phyloP scores from a whole-genome alignment of 2,888 invertebrate genomes.

The Clepsis dumicolana region DNA sequence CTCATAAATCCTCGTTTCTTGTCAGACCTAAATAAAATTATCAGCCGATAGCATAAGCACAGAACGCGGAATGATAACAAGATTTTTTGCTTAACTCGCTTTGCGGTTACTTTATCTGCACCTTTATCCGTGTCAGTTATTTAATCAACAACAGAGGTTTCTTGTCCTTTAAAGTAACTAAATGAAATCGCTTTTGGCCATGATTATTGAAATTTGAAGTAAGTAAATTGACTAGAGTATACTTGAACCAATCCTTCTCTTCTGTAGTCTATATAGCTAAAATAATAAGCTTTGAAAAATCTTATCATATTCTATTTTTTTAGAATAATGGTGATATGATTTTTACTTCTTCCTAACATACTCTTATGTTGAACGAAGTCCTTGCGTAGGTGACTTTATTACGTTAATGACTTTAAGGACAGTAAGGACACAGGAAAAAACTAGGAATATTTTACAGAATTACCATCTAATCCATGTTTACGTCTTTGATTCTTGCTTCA shows the following conservation, averaged over 20 bases:
- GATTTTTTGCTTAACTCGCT: conserved; percentile 31
- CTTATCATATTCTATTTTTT: too few relatives aligned
- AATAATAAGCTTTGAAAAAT: too few relatives aligned
- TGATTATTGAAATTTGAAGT: neutral
- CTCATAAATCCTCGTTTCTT: conserved; percentile 30
- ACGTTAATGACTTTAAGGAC: too few relatives aligned
- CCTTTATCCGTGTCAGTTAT: conserved; percentile 5
- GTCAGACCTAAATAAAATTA: conserved; percentile 22
- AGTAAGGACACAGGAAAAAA: too few relatives aligned
- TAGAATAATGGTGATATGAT: too few relatives aligned
- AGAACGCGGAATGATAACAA: conserved; percentile 27
- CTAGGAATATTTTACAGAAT: too few relatives aligned
- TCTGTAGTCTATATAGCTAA: too few relatives aligned
- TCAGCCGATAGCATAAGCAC: conserved; percentile 23
- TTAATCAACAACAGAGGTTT: conserved; percentile 21
- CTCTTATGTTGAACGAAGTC: too few relatives aligned
- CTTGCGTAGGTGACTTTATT: too few relatives aligned
- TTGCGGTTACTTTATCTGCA: conserved; percentile 16
- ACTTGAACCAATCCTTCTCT: too few relatives aligned
- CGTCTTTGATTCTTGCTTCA: neutral
- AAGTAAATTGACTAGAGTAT: too few relatives aligned
- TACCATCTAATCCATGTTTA: neutral
- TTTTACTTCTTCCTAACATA: too few relatives aligned
- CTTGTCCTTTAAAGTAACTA: neutral
- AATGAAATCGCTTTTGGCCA: neutral